Evolutionary conservation across 1,140 invertebrate species (phyloP).

Genomic region (Trichonephila clavipes): DNA sequence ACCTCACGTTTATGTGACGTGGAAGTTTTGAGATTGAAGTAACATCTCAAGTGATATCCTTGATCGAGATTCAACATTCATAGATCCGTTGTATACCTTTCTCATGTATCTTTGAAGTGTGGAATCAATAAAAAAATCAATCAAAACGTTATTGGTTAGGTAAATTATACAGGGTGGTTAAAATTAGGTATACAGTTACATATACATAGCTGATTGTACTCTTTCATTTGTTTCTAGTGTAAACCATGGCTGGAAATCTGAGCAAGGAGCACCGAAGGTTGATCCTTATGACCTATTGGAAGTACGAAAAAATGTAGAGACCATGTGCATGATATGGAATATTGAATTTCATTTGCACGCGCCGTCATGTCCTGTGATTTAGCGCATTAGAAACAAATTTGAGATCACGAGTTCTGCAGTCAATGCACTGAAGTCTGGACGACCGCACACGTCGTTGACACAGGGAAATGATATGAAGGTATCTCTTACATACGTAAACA

Average conservation of each 20-base stretch:
- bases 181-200: too few species aligned
- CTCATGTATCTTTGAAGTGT: background rate
- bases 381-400: background rate
- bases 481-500: background rate
- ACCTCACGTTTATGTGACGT: too few species aligned
- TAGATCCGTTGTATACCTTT: too few species aligned
- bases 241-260: background rate
- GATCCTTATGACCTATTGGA: background rate
- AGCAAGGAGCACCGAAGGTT: background rate
- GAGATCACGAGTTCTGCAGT: background rate
- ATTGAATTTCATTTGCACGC: background rate
- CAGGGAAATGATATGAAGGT: background rate
- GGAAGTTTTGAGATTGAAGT: too few species aligned
- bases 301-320: background rate
- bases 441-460: background rate
- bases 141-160: background rate
- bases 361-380: background rate
- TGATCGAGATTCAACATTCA: too few species aligned
- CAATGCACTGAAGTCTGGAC: background rate
- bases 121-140: background rate
- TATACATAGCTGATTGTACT: too few species aligned
- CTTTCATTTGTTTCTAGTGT: background rate
- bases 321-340: background rate
- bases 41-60: too few species aligned
- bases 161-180: background rate